Conservation (phyloP, 2,888 invertebrate species). For the Leptinotarsa rubiginosa region DNA sequence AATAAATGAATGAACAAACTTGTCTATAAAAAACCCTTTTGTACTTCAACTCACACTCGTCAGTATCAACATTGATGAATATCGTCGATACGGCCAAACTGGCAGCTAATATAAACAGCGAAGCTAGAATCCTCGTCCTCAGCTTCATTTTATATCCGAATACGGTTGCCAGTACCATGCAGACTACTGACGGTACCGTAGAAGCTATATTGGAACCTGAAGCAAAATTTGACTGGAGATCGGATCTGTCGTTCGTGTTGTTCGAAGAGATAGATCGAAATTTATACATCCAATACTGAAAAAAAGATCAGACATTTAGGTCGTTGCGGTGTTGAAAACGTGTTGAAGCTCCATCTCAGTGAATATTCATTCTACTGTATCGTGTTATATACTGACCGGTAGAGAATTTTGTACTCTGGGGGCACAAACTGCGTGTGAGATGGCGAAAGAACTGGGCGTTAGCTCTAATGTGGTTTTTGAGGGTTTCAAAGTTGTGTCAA, state of each 20-base stretch:
- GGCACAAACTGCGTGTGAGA: too few relatives aligned
- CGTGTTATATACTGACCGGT: too few relatives aligned
- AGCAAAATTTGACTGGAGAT: slow-evolving; percentile 45
- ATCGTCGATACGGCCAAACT: slow-evolving; percentile 40
- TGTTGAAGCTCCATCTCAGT: too few relatives aligned
- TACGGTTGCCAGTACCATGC: slow-evolving; percentile 42
- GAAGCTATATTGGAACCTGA: slow-evolving; percentile 43
- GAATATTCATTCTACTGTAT: too few relatives aligned
- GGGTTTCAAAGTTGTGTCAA: too few relatives aligned
- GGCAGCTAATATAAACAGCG: slow-evolving; percentile 40
- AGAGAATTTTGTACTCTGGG: too few relatives aligned
- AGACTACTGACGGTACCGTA: slow-evolving; percentile 41
- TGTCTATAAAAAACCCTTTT: too few relatives aligned
- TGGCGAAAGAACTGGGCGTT: too few relatives aligned
- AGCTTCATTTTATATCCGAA: slow-evolving; percentile 41
- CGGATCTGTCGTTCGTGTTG: slow-evolving; percentile 44
- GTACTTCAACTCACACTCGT: slow-evolving; percentile 42
- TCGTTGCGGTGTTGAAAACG: too few relatives aligned
- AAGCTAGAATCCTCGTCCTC: slow-evolving; percentile 36
- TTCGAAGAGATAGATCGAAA: slow-evolving; percentile 41
- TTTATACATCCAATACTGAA: slow-evolving; percentile 52
- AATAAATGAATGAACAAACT: too few relatives aligned
- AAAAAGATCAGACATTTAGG: slow-evolving; percentile 9
- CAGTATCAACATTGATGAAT: slow-evolving; percentile 44
- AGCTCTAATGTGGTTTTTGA: too few relatives aligned